Evolutionary conservation across 1,140 invertebrate genomes (phyloP), one percentile per base, ranked within the genome.

Genomic region (Hyles euphorbiae): DNA sequence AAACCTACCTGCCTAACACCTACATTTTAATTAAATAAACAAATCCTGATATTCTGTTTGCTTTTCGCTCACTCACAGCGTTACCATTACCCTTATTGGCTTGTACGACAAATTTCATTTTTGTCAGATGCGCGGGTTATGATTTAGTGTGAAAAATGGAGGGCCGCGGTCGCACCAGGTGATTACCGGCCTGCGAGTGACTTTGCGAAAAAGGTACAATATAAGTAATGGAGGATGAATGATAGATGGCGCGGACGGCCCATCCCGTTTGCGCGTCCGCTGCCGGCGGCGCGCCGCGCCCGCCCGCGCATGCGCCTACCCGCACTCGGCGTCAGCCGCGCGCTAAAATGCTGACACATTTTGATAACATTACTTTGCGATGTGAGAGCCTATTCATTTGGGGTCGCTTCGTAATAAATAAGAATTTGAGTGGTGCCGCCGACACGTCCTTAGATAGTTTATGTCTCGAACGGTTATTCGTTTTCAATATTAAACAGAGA

Each of bases 211-310:
- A 88, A 87, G 87, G 80, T 84, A 88, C 83, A 88, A 88, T 87
- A 87, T 87, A 87, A 86, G 83, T 88, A 88, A 88, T 88, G 83
- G 86, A 86, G 83, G 83, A 88, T 86, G 80, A 81, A 88, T 88
- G 86, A 88, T 88, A 87, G 81, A 88, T 88, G 78, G 83, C 76
- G 69, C 70, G 72, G 64, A 58, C 61, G 61, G 64, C 65, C 68
- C 76, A 74, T 76, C 72, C 66, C 72, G 54, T 12, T 43, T 44
- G 46, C 10, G 44, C n/a, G 12, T n/a, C 46, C 50, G 50, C 50
- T 52, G 7, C 33, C 49, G 22, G 8, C 50, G 70, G 53, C 44
- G 34, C 56, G 50, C 53, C 56, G 50, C 58, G 53, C 67, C 54
- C 60, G 32, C 3, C 65, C 61, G 56, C 53, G 67, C 58, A 55